Base-by-base conservation (phyloP, 2,888 invertebrate species). In the Ennomos quercinarius region DNA sequence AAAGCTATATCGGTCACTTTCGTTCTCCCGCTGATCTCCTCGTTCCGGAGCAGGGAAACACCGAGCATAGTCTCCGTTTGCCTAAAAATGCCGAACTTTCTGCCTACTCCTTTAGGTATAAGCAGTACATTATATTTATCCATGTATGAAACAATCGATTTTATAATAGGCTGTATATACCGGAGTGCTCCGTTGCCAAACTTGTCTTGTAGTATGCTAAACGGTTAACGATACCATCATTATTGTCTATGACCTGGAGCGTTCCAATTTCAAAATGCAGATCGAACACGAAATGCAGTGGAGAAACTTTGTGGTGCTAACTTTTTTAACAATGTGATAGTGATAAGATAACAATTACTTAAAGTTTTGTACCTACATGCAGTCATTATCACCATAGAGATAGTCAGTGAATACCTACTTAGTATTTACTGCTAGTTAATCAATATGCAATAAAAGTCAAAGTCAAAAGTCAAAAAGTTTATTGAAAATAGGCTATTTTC, bases 171-270 rank as follows among this genome's bases (percentile, higher is more conserved):
- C 62, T 63, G 58, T 57, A 66, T 67, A 66, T 60, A 57, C 27
- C 27, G 6, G 6, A 56, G 46, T 49, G 47, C 61, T 70, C 74
- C 76, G 73, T 89, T 84, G 88, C 85, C 84, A 85, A 87, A 86
- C 84, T 75, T 64, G 77, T 75, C 84, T 77, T 91, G 90, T 91
- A 78, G 79, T 90, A 91, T 91, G 91, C 86, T 91, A 91, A 91
- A 89, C 89, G 89, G 79, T 78, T 74, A 87, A 76, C 80, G 91
- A 91, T 91, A 91, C 87, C 86, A 91, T 91, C 91, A 84, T 91
- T 86, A 91, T 91, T 90, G 90, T 90, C 85, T 89, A 88, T 86
- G 85, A 71, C 71, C 75, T 73, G 77, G 73, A 73, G 72, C 77
- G 87, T 86, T 89, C 86, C 87, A 89, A 90, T 90, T 91, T 90